Base-by-base conservation (phyloP, 2,888 invertebrate species). In the Amiota minor region DNA sequence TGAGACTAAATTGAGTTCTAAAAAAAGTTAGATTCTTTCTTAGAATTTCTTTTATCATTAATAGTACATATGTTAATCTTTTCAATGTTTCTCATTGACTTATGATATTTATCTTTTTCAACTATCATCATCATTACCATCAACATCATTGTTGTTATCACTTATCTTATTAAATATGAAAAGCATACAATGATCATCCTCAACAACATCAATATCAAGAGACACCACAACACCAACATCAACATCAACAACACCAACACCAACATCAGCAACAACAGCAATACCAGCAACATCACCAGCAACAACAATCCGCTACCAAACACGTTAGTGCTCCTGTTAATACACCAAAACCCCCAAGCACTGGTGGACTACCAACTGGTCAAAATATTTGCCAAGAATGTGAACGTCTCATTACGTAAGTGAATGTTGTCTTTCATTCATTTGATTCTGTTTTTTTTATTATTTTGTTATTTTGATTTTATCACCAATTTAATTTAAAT, bases 351-450 rank as follows among this genome's bases (percentile, higher is more conserved):
- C 87, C 92, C 89, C 92, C 93, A 90, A 91, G 93, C 88, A 93
- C 93, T 83, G 93, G 93, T 84, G 95, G 94, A 88, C 92, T 96
- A 84, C 95, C 95, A 83, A 93, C 96, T 83, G 95, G 96, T 87
- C 96, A 97, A 91, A 97, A 97, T 91, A 95, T 97, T 91, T 99
- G 99, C 92, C 96, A 96, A 83, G 97, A 97, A 89, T 99, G 99
- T 92, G 98, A 98, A 91, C 94, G 98, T 88, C 94, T 98, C 88
- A 98, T 98, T 91, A 96, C 97, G 98, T 98, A 95, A 97, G 97
- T 88, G 77, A 53, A 71, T 68, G 65, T 12, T 53, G 53, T 53
- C 9, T n/a, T 53, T 53, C 3, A n/a, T 4, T 53, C 53, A n/a
- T 49, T 18, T 68, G 47, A 16, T 9, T 16, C 16, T 65, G 14